Conservation (phyloP, 2,113 vertebrate genomes). For the Sporophila hypoxantha region DNA sequence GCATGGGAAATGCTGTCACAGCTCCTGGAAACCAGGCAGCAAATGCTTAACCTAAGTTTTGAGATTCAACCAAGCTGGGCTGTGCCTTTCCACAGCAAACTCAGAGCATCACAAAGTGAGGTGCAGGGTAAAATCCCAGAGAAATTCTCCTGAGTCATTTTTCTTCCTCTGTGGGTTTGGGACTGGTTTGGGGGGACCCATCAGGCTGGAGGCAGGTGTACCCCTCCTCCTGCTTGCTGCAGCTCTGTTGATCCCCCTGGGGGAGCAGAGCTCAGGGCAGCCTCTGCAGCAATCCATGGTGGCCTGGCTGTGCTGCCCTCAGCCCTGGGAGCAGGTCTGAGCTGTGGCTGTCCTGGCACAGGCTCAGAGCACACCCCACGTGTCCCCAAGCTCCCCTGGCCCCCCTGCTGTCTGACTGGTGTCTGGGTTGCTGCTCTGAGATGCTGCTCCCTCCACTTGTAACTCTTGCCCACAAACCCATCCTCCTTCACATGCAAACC, state of each 20-base stretch:
- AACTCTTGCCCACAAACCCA: neutral
- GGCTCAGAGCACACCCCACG: neutral
- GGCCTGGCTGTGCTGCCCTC: neutral
- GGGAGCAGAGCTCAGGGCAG: neutral
- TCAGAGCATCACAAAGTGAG: neutral
- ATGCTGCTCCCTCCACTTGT: neutral
- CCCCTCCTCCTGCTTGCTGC: neutral
- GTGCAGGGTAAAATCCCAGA: neutral
- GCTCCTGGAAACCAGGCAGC: neutral
- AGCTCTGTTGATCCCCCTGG: neutral
- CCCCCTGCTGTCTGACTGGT: neutral
- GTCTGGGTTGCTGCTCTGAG: neutral
- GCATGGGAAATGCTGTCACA: neutral
- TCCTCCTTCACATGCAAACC: neutral
- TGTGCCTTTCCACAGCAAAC: neutral
- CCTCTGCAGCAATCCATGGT: fast-evolving
- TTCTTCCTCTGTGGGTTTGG: neutral
- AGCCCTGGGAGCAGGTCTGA: neutral
- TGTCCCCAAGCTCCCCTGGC: neutral
- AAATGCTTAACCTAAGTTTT: neutral
- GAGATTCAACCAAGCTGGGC: neutral
- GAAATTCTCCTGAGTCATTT: neutral
- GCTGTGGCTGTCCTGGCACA: fast-evolving
- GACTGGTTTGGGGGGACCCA: neutral
- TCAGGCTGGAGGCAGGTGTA: fast-evolving